These are phyloP conservation scores for Phaetusa simplex DNA, from an alignment of 2,113 vertebrate species.

Conservation along the genomic window DNA sequence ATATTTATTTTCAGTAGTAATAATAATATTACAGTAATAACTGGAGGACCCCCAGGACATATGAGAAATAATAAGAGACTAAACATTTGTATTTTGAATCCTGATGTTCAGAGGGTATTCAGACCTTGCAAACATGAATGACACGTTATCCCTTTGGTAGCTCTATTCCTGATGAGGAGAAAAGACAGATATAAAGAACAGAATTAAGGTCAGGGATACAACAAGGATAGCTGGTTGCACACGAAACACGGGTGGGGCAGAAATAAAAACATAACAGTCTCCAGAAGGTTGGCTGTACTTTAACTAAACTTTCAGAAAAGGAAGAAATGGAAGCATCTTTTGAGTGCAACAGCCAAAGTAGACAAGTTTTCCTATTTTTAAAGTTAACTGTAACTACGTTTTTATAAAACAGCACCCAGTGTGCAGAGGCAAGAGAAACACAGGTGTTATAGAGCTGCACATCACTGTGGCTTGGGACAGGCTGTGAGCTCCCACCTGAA, in stretches of 20 bases:
- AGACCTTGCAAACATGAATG: neutral
- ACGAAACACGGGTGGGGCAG: neutral
- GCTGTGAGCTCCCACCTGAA: neutral
- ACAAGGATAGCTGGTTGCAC: neutral
- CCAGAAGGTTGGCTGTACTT: neutral
- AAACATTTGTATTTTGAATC: neutral
- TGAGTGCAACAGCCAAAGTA: neutral
- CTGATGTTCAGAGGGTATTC: neutral
- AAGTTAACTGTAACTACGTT: neutral
- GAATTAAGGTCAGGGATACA: neutral
- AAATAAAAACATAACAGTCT: neutral
- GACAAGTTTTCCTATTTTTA: neutral
- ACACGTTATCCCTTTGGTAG: neutral
- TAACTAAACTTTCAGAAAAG: neutral
- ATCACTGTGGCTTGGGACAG: neutral
- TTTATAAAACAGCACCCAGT: neutral
- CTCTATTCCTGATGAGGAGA: neutral
- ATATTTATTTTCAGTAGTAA: conserved; percentile 57
- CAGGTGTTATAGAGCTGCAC: neutral
- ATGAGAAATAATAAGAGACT: conserved; percentile 16
- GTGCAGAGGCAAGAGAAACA: neutral
- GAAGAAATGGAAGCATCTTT: neutral
- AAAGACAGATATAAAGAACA: neutral
- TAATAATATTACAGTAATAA: conserved; percentile 52
- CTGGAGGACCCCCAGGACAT: neutral